These are phyloP conservation scores for Danionella dracula DNA, from an alignment of 2,797 vertebrate species.

Conservation along the genomic window DNA sequence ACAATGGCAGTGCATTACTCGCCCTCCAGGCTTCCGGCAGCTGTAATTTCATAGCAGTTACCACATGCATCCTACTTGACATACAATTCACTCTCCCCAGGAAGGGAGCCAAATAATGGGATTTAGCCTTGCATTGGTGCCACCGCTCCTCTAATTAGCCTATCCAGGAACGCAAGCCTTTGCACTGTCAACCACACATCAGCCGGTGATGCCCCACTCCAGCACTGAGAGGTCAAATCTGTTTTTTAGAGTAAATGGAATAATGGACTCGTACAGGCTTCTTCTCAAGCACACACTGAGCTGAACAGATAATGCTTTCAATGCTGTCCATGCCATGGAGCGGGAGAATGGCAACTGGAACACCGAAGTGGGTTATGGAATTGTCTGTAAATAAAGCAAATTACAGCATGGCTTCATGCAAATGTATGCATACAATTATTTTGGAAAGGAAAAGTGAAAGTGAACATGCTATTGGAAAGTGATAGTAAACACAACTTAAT, in stretches of 20 bases:
- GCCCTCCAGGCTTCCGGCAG: constrained; percentile 65
- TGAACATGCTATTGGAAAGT: background rate
- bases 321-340: constrained; percentile 11
- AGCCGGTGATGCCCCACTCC: constrained; percentile 46
- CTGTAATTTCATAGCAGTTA: constrained; percentile 79
- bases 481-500: too few species aligned
- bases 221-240: constrained; percentile 49
- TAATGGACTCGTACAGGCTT: constrained; percentile 41
- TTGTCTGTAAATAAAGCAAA: constrained; percentile 29
- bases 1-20: constrained; percentile 76
- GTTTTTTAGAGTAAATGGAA: constrained; percentile 52
- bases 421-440: too few species aligned
- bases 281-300: constrained; percentile 16
- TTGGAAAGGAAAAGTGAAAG: too few species aligned
- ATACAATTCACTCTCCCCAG: constrained; percentile 72
- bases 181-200: constrained; percentile 48
- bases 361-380: background rate
- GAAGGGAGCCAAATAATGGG: constrained; percentile 79
- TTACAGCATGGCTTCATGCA: background rate
- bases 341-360: constrained; percentile 14
- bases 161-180: constrained; percentile 42
- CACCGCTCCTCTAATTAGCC: constrained; percentile 48
- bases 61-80: constrained; percentile 79
- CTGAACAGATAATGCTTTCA: constrained; percentile 28
- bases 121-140: constrained; percentile 61